Evolutionary conservation across 2,888 invertebrate species (phyloP).

Genomic region (Eilema griseolum): DNA sequence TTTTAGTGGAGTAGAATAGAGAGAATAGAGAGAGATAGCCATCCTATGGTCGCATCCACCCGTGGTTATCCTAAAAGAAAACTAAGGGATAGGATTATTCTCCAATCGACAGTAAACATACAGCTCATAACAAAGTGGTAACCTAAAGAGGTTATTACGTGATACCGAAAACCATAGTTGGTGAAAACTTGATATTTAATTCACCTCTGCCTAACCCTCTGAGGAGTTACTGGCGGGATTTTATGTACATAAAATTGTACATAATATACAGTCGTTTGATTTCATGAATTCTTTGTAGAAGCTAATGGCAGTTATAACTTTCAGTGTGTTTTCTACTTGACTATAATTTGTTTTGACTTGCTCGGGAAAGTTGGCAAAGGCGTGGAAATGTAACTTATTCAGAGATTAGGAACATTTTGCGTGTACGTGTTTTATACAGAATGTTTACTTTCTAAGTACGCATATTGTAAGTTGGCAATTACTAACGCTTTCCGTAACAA

Average conservation of each 20-base stretch:
- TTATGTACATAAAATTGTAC: neutral
- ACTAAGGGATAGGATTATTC: too few relatives aligned
- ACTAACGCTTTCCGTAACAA: conserved; percentile 5
- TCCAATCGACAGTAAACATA: too few relatives aligned
- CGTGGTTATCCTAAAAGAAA: too few relatives aligned
- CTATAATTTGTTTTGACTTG: conserved; percentile 39
- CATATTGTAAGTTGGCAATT: conserved; percentile 18
- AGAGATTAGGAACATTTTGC: conserved; percentile 35
- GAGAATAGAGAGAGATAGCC: too few relatives aligned
- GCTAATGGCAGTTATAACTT: conserved; percentile 28
- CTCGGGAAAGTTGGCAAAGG: conserved; percentile 32
- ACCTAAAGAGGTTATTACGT: too few relatives aligned
- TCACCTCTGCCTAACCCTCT: too few relatives aligned
- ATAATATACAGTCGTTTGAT: conserved; percentile 16
- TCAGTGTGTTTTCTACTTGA: conserved; percentile 28
- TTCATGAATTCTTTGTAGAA: conserved; percentile 19
- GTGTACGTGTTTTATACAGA: conserved; percentile 17
- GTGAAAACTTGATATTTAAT: too few relatives aligned
- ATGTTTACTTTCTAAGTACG: conserved; percentile 23
- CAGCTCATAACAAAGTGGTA: too few relatives aligned
- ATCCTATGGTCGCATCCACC: too few relatives aligned
- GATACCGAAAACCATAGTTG: too few relatives aligned
- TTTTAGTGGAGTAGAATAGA: neutral
- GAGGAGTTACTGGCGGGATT: too few relatives aligned
- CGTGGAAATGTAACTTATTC: conserved; percentile 43